Conservation (phyloP, 2,888 invertebrate genomes). For the Stegophylla sp. region DNA sequence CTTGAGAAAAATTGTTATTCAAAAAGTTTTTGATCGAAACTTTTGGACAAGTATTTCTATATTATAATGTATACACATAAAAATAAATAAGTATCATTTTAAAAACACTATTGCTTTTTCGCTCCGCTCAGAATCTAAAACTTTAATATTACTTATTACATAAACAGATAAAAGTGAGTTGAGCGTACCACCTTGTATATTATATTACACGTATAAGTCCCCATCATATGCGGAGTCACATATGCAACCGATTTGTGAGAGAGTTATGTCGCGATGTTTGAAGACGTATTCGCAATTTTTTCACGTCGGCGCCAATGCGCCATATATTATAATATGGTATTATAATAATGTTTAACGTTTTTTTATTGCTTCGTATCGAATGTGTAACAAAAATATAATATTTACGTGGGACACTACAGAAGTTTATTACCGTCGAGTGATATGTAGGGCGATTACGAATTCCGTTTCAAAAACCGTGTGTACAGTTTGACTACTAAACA, state of each 20-base stretch:
- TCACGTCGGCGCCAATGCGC: too few relatives aligned
- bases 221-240: background rate
- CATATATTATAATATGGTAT: background rate
- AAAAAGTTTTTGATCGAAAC: too few relatives aligned
- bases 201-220: too few relatives aligned
- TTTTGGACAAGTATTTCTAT: too few relatives aligned
- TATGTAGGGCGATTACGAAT: constrained; percentile 4
- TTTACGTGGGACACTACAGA: background rate
- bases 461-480: background rate
- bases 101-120: too few relatives aligned
- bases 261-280: background rate
- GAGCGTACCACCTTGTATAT: too few relatives aligned
- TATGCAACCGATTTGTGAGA: background rate
- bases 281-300: constrained; percentile 13
- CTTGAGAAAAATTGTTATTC: too few relatives aligned
- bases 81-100: too few relatives aligned
- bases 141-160: too few relatives aligned
- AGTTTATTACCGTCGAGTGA: background rate
- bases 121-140: too few relatives aligned
- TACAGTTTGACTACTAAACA: background rate
- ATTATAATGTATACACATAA: too few relatives aligned
- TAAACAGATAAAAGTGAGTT: too few relatives aligned
- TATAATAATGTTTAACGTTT: background rate
- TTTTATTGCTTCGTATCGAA: background rate
- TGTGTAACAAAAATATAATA: background rate